Evolutionary conservation across 2,113 vertebrate genomes (phyloP).

Genomic region (Tauraco erythrolophus): DNA sequence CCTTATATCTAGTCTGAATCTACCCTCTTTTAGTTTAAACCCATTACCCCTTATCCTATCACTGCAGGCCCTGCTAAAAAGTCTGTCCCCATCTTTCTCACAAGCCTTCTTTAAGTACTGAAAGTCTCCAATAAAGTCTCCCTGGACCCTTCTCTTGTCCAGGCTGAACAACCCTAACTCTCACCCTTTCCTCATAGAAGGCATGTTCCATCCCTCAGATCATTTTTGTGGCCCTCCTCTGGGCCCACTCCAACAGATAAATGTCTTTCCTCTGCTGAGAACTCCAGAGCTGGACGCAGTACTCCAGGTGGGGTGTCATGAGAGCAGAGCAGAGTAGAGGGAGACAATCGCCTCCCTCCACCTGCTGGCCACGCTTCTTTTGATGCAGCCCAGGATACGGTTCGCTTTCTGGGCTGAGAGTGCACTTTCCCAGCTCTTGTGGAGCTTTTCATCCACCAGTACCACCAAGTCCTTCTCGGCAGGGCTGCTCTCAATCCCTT

Average conservation of each 20-base stretch:
- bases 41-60: background rate
- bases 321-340: background rate
- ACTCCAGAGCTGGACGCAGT: background rate
- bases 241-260: rapidly evolving
- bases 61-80: background rate
- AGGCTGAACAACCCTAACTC: background rate
- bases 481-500: background rate
- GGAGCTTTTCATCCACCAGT: background rate
- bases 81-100: background rate
- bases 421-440: rapidly evolving
- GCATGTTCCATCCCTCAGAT: background rate
- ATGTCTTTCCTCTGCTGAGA: background rate
- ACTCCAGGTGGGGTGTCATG: background rate
- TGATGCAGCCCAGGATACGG: background rate
- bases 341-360: background rate
- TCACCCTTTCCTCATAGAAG: background rate
- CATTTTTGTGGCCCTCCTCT: background rate
- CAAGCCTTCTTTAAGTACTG: background rate
- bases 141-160: background rate
- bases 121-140: rapidly evolving
- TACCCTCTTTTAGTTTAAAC: background rate
- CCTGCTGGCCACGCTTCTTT: background rate
- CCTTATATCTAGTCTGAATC: background rate
- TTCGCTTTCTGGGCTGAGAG: background rate
- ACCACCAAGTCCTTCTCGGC: background rate